Evolutionary conservation across 2,888 invertebrate species (phyloP), one percentile per base, ranked within the genome.

Genomic region (Nysson spinosus): DNA sequence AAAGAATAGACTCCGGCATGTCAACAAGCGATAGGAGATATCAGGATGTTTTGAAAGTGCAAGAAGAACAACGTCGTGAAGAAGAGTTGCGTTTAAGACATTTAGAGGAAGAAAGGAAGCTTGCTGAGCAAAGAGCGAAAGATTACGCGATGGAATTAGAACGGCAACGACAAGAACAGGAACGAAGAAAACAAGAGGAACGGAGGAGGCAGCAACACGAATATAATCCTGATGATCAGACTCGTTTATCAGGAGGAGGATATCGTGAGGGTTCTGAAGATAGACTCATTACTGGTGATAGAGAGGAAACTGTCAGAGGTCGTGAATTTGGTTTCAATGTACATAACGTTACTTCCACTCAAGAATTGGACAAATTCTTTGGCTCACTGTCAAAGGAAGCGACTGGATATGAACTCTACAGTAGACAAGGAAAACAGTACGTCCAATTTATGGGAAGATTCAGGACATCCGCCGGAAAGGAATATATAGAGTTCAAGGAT

Each of bases 401-500:
- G 0, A 57, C 60, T 2, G 79, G 72, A 16, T 82, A 81, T 16
- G 64, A 78, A 0, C 24, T 79, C 1, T 77, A 78, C 56, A 60
- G 49, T 14, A 69, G 73, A 7, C 69, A 77, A 2, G 81, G 82
- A 1, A 69, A 66, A 19, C 74, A 82, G 4, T 84, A 80, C 28
- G 78, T 84, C 0, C 69, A 73, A 12, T 85, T 85, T 32, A 65
- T 77, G 17, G 84, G 78, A 0, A 77, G 78, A 47, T 78, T 81
- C 49, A 63, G 81, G 2, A 58, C 77, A 0, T 63, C 78, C 0
- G 64, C 55, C 0, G 81, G 72, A 0, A 79, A 60, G 16, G 79
- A 83, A 5, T 82, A 80, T 47, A 71, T 85, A 3, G 81, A 85
- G 22, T 82, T 85, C 39, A 72, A 77, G 16, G 80, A 84, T 12